Conservation (phyloP, 2,113 vertebrate species). For the Rallus limicola region DNA sequence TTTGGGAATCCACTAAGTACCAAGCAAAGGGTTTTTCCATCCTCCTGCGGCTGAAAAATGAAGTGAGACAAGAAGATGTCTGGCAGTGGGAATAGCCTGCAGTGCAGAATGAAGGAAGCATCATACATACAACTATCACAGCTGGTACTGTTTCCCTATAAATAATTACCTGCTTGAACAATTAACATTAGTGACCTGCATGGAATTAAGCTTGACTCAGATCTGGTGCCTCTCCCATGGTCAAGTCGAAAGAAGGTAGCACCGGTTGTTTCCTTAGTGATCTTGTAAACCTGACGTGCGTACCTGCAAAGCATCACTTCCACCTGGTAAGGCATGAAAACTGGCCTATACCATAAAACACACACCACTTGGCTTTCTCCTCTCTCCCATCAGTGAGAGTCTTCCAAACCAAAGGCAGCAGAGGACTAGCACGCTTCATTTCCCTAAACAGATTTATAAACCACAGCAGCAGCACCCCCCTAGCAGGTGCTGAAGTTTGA, state of each 20-base stretch:
- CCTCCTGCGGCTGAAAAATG: not conserved
- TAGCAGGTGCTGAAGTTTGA: constrained; percentile 17
- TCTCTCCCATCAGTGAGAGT: not conserved
- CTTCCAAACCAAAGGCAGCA: not conserved
- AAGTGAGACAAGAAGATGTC: not conserved
- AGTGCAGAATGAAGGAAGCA: not conserved
- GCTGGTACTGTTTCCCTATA: not conserved
- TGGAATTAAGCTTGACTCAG: not conserved
- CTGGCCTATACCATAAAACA: not conserved
- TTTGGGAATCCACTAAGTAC: not conserved
- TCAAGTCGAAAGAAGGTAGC: not conserved
- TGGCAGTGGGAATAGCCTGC: not conserved
- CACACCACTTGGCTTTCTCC: not conserved
- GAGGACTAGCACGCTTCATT: not conserved
- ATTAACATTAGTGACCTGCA: not conserved
- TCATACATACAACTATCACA: not conserved
- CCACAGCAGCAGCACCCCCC: not conserved
- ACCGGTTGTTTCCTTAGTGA: not conserved
- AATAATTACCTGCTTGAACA: not conserved
- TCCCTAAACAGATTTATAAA: not conserved
- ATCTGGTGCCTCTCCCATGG: not conserved
- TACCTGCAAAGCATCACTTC: not conserved
- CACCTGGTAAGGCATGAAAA: not conserved
- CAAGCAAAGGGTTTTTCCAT: not conserved
- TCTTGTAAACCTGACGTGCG: not conserved